phyloP scores from a whole-genome alignment of 2,888 invertebrate species.

The Cephus runcator region DNA sequence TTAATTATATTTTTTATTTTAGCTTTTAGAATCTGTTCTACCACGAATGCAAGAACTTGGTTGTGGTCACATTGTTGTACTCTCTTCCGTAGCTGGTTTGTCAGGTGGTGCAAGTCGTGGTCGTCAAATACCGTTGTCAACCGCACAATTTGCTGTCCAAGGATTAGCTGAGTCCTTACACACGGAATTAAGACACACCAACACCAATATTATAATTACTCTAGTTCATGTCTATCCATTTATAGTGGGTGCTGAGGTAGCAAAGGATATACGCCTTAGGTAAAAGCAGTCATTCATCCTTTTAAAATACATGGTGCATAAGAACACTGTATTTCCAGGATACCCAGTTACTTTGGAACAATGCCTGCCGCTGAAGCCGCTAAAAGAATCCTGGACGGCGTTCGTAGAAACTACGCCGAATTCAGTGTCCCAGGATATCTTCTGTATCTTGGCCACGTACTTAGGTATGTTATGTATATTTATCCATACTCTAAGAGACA shows the following conservation, averaged over 20 bases:
- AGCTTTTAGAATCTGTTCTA: constrained; percentile 72
- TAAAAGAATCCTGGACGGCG: constrained; percentile 70
- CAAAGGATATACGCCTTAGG: constrained; percentile 70
- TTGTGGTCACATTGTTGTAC: constrained; percentile 72
- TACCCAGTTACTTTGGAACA: constrained; percentile 75
- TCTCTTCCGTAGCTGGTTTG: constrained; percentile 74
- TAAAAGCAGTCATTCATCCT: constrained; percentile 41
- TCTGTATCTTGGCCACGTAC: constrained; percentile 70
- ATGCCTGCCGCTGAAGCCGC: constrained; percentile 72
- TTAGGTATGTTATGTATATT: constrained; percentile 55
- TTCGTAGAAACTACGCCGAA: constrained; percentile 72
- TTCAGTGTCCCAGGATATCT: constrained; percentile 74
- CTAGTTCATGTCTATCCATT: constrained; percentile 74
- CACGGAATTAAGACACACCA: constrained; percentile 71
- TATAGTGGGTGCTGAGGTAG: constrained; percentile 69
- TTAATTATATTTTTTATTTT: constrained; percentile 34
- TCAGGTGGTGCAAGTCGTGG: constrained; percentile 68
- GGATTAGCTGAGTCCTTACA: constrained; percentile 74
- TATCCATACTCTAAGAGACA: background rate
- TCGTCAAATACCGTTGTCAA: constrained; percentile 71
- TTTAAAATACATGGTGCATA: background rate
- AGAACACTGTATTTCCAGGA: constrained; percentile 62
- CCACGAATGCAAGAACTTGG: constrained; percentile 71
- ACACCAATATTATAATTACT: constrained; percentile 71
- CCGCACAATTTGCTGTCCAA: constrained; percentile 75